A percentile compares a stretch with the other conserved stretches of the same genome.
Evolutionary conservation across 2,797 vertebrate species (phyloP).

Genomic region (Lepus townsendii): DNA sequence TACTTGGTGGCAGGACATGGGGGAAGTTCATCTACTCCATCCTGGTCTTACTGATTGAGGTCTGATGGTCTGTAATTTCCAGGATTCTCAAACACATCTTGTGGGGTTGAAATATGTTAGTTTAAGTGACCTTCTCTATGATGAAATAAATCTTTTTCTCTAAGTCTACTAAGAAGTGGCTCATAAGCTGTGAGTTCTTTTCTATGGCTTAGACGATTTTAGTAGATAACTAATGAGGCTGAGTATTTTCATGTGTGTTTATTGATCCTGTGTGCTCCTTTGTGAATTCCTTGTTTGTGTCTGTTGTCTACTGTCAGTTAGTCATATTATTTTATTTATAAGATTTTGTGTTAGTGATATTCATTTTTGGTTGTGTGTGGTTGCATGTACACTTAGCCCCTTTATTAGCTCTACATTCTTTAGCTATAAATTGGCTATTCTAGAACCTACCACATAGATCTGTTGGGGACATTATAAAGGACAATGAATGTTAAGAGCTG

Average conservation of each 20-base stretch:
- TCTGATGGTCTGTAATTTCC: background rate
- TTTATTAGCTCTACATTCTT: background rate
- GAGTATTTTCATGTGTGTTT: background rate
- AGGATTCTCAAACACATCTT: background rate
- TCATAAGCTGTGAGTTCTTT: conserved; percentile 18
- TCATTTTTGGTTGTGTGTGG: background rate
- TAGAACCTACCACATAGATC: background rate
- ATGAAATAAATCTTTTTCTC: background rate
- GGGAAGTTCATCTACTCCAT: background rate
- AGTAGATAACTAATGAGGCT: background rate
- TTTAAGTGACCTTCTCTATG: conserved; percentile 8
- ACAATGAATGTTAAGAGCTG: background rate
- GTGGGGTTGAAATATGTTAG: conserved; percentile 38
- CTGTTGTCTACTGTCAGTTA: background rate
- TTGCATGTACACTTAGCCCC: background rate
- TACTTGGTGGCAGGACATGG: background rate
- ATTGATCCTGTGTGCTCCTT: background rate
- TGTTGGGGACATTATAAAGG: background rate
- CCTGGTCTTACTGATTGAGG: background rate
- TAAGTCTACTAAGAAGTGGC: background rate
- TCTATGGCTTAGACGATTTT: conserved; percentile 9
- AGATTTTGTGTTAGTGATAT: background rate
- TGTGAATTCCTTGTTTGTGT: background rate
- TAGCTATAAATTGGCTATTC: background rate
- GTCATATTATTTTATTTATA: background rate